phyloP scores from a whole-genome alignment of 2,888 invertebrate genomes.

The Agrenia bidenticulata region DNA sequence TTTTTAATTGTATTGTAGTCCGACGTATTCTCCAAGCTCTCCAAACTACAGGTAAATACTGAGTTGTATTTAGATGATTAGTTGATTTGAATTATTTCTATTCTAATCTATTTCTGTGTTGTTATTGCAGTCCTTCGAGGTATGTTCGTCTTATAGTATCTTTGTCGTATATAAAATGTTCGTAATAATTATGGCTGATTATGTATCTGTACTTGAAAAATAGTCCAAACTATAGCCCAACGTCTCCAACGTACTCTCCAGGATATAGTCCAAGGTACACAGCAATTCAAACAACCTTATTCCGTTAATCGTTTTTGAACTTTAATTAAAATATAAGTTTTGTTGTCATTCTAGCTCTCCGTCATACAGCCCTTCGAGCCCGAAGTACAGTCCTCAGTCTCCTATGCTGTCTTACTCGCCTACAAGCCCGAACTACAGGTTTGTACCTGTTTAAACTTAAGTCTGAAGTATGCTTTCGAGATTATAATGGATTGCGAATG shows the following conservation, averaged over 20 bases:
- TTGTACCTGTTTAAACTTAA: too few relatives aligned
- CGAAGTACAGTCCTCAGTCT: conserved; percentile 56
- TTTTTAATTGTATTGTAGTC: conserved; percentile 6
- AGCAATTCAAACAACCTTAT: too few relatives aligned
- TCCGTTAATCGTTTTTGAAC: too few relatives aligned
- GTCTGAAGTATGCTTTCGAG: background rate
- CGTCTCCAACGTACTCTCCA: conserved; percentile 59
- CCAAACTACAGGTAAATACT: conserved; percentile 48
- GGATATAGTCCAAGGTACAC: conserved; percentile 56
- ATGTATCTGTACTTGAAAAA: too few relatives aligned
- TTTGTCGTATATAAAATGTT: conserved; percentile 7
- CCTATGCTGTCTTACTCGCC: conserved; percentile 56
- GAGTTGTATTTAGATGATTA: background rate
- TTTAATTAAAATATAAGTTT: too few relatives aligned
- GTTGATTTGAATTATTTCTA: background rate
- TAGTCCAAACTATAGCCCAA: conserved; percentile 56
- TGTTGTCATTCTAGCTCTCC: background rate
- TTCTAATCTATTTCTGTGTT: background rate
- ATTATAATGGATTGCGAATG: background rate
- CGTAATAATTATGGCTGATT: background rate
- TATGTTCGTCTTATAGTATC: background rate
- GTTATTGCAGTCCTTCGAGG: conserved; percentile 7
- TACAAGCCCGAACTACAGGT: conserved; percentile 64
- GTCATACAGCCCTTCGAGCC: conserved; percentile 54
- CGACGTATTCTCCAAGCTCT: conserved; percentile 34